A percentile compares a stretch with the other conserved stretches of the same genome.
Evolutionary conservation across 2,113 vertebrate species (phyloP).

Genomic region (Laticauda laticaudata): DNA sequence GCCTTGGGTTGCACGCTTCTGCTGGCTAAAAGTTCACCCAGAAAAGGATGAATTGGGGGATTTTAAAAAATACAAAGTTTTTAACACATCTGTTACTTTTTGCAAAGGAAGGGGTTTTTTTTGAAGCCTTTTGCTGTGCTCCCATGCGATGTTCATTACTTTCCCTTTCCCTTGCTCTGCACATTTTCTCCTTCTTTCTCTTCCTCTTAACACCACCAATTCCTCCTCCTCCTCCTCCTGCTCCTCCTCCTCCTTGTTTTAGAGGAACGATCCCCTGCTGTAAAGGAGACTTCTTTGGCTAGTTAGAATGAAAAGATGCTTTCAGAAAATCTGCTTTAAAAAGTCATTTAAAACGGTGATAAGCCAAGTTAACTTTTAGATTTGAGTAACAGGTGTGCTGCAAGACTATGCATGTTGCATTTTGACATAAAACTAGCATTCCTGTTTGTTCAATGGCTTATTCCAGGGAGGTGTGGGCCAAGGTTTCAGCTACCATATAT

Average conservation of each 20-base stretch:
- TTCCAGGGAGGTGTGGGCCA: not conserved
- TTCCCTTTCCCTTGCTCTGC: not conserved
- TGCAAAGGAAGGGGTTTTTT: constrained; percentile 22
- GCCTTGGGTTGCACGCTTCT: constrained; percentile 87
- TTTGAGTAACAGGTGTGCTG: not conserved
- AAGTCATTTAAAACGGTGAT: not conserved
- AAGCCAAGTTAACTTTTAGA: not conserved
- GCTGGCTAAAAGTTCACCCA: constrained; percentile 74
- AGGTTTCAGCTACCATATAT: not conserved
- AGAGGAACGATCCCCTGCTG: not conserved
- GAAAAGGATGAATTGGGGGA: constrained; percentile 76
- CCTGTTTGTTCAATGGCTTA: too few species aligned
- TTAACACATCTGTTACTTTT: constrained; percentile 96
- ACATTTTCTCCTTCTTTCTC: not conserved
- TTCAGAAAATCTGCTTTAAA: accelerated
- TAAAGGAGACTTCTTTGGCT: not conserved
- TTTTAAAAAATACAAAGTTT: constrained; percentile 77
- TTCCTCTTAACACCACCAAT: not conserved
- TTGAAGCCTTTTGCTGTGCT: constrained; percentile 26
- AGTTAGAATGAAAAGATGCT: not conserved
- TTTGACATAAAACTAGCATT: not conserved
- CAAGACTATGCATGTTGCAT: not conserved
- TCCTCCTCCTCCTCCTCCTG: accelerated
- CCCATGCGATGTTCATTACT: not conserved
- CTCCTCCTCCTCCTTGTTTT: not conserved